A percentile compares a stretch with the other conserved stretches of the same genome.
Conservation (phyloP, 2,113 vertebrate species). For the Hiodon tergisus region DNA sequence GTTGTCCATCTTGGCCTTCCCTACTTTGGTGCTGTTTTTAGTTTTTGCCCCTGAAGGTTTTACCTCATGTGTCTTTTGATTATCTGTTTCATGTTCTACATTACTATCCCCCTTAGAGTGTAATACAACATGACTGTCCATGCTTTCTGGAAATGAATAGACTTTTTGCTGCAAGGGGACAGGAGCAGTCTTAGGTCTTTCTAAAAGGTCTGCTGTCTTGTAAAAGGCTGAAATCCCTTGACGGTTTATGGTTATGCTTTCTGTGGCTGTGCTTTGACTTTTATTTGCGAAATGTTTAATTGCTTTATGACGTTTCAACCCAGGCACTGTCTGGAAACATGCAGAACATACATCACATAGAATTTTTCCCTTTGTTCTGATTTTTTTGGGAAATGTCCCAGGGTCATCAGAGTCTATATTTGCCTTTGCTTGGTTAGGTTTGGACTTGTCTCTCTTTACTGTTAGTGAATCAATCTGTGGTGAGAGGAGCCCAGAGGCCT, state of each 20-base stretch:
- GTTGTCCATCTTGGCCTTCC: constrained; percentile 31
- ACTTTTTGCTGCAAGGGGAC: constrained; percentile 41
- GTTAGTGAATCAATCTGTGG: constrained; percentile 31
- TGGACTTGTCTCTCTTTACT: constrained; percentile 38
- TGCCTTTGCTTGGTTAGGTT: constrained; percentile 37
- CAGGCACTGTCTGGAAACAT: constrained; percentile 79
- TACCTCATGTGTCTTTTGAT: too few relatives aligned
- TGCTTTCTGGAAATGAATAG: constrained; percentile 17
- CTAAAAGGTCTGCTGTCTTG: constrained; percentile 42
- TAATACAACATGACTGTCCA: too few relatives aligned
- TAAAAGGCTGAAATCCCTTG: constrained; percentile 42
- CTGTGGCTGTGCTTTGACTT: constrained; percentile 27
- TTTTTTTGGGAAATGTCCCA: constrained; percentile 30
- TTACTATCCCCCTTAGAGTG: too few relatives aligned
- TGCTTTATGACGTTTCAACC: constrained; percentile 86
- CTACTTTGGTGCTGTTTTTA: constrained; percentile 34
- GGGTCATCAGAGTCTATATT: constrained; percentile 45
- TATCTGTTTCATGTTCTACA: too few relatives aligned
- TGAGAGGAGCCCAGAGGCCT: constrained; percentile 34
- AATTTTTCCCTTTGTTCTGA: constrained; percentile 47
- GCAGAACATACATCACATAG: constrained; percentile 82
- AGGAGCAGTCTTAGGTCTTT: constrained; percentile 33
- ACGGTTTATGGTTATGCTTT: constrained; percentile 41
- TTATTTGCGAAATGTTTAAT: constrained; percentile 76
- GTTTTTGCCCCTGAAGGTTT: too few relatives aligned